These are phyloP conservation scores for Argopecten irradians DNA, from an alignment of 1,140 invertebrate genomes.

Conservation along the genomic window DNA sequence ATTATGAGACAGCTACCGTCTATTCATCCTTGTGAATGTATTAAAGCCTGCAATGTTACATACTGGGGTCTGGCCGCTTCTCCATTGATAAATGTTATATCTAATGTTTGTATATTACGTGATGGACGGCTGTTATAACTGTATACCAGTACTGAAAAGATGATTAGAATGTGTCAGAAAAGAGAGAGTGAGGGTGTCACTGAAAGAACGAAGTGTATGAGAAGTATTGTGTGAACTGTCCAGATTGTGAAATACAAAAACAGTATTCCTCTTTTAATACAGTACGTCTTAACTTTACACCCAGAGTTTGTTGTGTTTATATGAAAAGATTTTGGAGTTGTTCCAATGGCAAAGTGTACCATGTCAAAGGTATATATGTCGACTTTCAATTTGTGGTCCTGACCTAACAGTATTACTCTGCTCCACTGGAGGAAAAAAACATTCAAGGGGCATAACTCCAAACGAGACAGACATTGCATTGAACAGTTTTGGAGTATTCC, in stretches of 20 bases:
- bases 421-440: too few relatives aligned
- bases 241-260: conserved; percentile 12
- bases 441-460: too few relatives aligned
- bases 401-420: too few relatives aligned
- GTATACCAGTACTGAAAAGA: neutral
- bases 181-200: neutral
- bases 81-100: neutral
- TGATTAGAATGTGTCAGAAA: neutral
- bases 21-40: too few relatives aligned
- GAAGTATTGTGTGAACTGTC: neutral
- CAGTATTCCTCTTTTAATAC: conserved; percentile 22
- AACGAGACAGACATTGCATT: too few relatives aligned
- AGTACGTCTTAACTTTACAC: conserved; percentile 1
- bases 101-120: neutral
- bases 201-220: neutral
- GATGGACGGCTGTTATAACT: neutral
- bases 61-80: neutral
- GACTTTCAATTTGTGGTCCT: too few relatives aligned
- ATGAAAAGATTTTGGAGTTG: too few relatives aligned
- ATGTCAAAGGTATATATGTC: too few relatives aligned
- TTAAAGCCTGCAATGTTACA: neutral
- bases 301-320: neutral
- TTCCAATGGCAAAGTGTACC: too few relatives aligned
- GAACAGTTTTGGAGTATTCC: too few relatives aligned
- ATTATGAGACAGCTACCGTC: too few relatives aligned